Evolutionary conservation across 2,888 invertebrate species (phyloP), one percentile per base, ranked within the genome.

Genomic region (Lasioglossum lativentre): DNA sequence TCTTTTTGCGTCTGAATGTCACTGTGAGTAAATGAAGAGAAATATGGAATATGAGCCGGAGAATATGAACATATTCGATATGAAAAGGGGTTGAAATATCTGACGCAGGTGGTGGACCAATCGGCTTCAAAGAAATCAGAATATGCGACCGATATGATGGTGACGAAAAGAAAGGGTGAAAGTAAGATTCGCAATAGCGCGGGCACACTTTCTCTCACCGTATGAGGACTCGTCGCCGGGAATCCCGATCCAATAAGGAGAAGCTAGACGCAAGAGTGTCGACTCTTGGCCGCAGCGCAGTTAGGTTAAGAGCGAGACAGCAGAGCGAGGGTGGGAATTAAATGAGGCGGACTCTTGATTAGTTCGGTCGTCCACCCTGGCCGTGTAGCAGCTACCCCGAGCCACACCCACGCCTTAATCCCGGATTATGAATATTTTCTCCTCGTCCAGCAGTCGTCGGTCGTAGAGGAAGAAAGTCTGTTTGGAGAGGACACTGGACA

Each of bases 381-480:
- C 86, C 79, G 80, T 78, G 70, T 52, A 52, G 27, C 77, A 34
- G 63, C 75, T 83, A 86, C 77, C 66, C 34, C 87, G 84, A 89
- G 85, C 86, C 87, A 88, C 91, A 92, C 89, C 88, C 92, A 89
- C 91, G 92, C 87, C 72, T 93, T 94, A 94, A 94, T 94, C 94
- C 93, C 90, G 92, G 92, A 94, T 94, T 94, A 94, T 94, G 94
- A 94, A 94, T 94, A 94, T 94, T 94, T 93, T 90, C 94, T 92
- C 89, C 84, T 87, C 80, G 86, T 85, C 89, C 73, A 75, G 75
- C 72, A 23, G 47, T 68, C 38, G n/a, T 34, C 16, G 63, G 45
- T n/a, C 10, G 4, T 12, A n/a, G 59, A 59, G 59, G 59, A 72
- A 71, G 40, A 45, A 78, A 38, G 56, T 19, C 47, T 30, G 14